Percentiles rank a stretch among this genome's conserved stretches.
Evolutionary conservation across 1,140 invertebrate genomes (phyloP).

Genomic region (Pseudomyrmex cubaensis): DNA sequence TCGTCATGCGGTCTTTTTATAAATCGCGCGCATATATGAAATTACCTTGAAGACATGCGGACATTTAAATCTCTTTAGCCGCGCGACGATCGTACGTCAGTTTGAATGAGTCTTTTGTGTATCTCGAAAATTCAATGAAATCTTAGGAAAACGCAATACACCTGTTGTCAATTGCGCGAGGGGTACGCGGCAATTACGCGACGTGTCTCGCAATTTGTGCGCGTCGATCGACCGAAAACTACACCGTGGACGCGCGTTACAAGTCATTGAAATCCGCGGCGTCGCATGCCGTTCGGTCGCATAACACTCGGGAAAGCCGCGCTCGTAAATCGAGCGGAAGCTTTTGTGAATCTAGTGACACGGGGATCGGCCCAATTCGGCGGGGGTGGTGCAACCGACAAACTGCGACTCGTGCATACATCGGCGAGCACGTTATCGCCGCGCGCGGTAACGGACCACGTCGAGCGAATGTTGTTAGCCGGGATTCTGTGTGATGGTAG

Average conservation of each 20-base stretch:
- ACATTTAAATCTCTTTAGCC: neutral
- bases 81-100: no score
- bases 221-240: constrained; percentile 27
- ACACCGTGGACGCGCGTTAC: constrained; percentile 28
- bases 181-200: constrained; percentile 4
- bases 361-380: constrained; percentile 48
- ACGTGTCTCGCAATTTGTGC: neutral
- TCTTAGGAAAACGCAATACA: neutral
- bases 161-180: neutral
- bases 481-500: no score
- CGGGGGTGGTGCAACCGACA: constrained; percentile 43
- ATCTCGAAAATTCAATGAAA: no score
- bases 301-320: constrained; percentile 45
- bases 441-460: constrained; percentile 24
- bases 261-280: constrained; percentile 47
- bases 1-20: neutral
- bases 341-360: constrained; percentile 74
- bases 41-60: neutral
- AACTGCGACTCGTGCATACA: constrained; percentile 64
- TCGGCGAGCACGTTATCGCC: constrained; percentile 66
- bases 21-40: neutral
- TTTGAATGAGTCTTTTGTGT: no score
- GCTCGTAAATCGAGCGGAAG: constrained; percentile 70
- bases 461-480: neutral
- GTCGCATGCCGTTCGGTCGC: constrained; percentile 19